These are phyloP conservation scores for Tachina fera DNA, from an alignment of 2,888 invertebrate species.

Conservation along the genomic window DNA sequence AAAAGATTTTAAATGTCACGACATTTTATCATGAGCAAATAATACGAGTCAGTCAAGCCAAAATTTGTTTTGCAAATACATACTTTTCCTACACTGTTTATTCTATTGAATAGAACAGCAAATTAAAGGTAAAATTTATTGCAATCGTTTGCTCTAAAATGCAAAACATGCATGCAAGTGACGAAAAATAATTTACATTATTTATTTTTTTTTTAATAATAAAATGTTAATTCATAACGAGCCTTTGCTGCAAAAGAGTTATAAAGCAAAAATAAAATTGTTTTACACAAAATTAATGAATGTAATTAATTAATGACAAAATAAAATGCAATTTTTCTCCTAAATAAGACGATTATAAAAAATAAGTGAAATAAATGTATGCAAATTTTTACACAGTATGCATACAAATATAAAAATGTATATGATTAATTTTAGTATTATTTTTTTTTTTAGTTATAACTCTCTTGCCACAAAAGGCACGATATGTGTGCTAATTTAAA, in stretches of 20 bases:
- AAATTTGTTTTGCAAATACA: neutral
- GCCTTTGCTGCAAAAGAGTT: too few relatives aligned
- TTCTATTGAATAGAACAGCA: neutral
- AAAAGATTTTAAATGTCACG: constrained; percentile 4
- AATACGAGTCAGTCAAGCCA: neutral
- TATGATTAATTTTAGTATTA: too few relatives aligned
- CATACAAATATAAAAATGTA: too few relatives aligned
- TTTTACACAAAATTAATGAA: too few relatives aligned
- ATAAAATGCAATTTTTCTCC: too few relatives aligned
- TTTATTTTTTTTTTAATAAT: neutral
- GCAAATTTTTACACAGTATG: too few relatives aligned
- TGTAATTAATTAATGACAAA: too few relatives aligned
- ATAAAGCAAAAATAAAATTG: too few relatives aligned
- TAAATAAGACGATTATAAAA: too few relatives aligned
- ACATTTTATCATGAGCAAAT: constrained; percentile 18
- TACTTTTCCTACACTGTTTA: neutral
- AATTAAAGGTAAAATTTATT: neutral
- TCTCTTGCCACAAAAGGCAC: too few relatives aligned
- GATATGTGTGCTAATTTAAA: neutral
- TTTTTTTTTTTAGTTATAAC: too few relatives aligned
- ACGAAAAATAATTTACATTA: constrained; percentile 13
- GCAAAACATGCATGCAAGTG: neutral
- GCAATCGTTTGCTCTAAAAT: constrained; percentile 19
- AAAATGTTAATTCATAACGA: neutral
- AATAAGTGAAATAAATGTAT: too few relatives aligned